Conservation (phyloP, 2,113 vertebrate genomes). For the Campylomormyrus tamandua region DNA sequence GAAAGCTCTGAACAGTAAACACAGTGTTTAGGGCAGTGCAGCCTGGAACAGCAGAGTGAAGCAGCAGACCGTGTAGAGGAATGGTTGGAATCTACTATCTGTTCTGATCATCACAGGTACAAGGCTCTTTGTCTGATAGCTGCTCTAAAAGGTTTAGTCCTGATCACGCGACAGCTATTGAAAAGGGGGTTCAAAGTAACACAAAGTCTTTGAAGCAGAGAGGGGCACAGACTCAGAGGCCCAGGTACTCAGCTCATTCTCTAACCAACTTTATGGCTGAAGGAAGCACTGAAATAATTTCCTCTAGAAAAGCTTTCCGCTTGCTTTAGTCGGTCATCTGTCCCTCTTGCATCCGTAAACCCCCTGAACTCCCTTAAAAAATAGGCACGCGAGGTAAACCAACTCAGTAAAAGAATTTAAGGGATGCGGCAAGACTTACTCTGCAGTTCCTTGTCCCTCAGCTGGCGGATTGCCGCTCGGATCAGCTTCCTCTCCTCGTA, state of each 20-base stretch:
- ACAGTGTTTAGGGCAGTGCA: neutral
- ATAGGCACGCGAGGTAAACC: neutral
- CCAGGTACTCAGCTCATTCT: neutral
- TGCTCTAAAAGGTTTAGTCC: neutral
- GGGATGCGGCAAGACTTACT: conserved; percentile 47
- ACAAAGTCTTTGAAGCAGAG: neutral
- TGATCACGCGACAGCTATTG: neutral
- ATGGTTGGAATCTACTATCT: conserved; percentile 52
- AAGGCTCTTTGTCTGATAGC: conserved; percentile 24
- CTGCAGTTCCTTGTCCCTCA: conserved; percentile 75
- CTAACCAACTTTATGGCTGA: neutral
- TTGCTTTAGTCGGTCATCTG: neutral
- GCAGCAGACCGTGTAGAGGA: conserved; percentile 39
- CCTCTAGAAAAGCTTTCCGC: neutral
- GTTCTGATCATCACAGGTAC: conserved; percentile 35
- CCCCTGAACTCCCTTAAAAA: neutral
- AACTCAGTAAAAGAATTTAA: neutral
- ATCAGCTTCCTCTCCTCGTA: conserved; percentile 89
- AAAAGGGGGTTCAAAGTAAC: neutral
- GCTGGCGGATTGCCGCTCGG: conserved; percentile 76
- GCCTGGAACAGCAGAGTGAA: conserved; percentile 8
- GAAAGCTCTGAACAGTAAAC: neutral
- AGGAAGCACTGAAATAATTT: neutral
- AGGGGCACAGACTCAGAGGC: neutral
- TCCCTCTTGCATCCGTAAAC: neutral